These are phyloP conservation scores for Halcyon chelicuti DNA, from an alignment of 2,797 vertebrate genomes.

Conservation along the genomic window DNA sequence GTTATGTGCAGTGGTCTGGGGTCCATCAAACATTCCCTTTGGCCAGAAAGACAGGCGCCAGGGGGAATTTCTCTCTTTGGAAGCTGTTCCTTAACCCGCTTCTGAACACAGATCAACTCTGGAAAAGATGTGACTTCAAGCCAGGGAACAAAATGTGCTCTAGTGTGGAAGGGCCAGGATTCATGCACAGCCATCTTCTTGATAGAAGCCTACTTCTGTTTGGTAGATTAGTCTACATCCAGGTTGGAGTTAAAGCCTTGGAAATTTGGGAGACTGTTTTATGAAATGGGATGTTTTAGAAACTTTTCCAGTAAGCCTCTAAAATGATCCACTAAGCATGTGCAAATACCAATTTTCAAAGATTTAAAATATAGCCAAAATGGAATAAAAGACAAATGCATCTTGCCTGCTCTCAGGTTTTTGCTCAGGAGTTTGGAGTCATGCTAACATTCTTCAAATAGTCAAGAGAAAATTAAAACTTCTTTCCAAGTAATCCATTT, in stretches of 20 bases:
- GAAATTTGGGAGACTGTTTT: neutral
- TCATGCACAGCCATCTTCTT: neutral
- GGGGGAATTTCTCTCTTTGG: neutral
- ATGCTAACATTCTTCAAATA: neutral
- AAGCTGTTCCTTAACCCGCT: neutral
- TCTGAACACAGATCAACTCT: neutral
- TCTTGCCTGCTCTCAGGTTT: neutral
- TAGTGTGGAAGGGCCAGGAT: neutral
- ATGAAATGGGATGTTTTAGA: neutral
- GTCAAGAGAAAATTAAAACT: neutral
- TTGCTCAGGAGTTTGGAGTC: neutral
- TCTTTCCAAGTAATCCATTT: neutral
- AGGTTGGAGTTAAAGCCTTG: neutral
- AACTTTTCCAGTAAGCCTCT: conserved; percentile 12
- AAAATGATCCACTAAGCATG: neutral
- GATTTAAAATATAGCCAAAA: neutral
- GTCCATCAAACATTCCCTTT: neutral
- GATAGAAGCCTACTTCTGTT: neutral
- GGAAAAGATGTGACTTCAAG: neutral
- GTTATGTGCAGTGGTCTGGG: neutral
- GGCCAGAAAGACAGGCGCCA: neutral
- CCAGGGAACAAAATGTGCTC: neutral
- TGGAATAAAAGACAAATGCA: neutral
- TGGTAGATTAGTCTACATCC: neutral
- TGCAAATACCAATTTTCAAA: conserved; percentile 5